Percentiles rank a stretch among this genome's conserved stretches.
phyloP scores from a whole-genome alignment of 2,797 vertebrate species.

The Hemitrygon akajei region DNA sequence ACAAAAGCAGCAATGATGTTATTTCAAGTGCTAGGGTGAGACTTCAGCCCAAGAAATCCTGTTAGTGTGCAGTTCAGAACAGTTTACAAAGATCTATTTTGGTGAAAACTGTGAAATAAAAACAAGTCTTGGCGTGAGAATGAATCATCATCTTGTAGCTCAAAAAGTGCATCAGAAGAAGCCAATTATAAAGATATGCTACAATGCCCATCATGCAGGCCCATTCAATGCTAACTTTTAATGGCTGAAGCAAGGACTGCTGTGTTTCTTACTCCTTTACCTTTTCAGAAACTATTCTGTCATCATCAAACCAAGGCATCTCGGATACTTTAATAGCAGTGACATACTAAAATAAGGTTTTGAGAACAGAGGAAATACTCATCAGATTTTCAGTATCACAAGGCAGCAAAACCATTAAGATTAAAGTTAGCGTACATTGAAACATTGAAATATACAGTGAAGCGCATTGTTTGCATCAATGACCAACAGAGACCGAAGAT shows the following conservation, averaged over 20 bases:
- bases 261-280: constrained; percentile 51
- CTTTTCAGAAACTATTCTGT: constrained; percentile 60
- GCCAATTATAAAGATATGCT: constrained; percentile 53
- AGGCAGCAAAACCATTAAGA: neutral
- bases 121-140: constrained; percentile 18
- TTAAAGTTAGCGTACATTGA: too few relatives aligned
- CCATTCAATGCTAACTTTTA: neutral
- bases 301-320: constrained; percentile 55
- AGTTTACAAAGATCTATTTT: constrained; percentile 6
- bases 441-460: too few relatives aligned
- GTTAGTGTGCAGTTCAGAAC: constrained; percentile 54
- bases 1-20: constrained; percentile 25
- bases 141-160: constrained; percentile 30
- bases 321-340: constrained; percentile 63
- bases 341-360: constrained; percentile 69
- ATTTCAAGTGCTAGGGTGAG: constrained; percentile 46
- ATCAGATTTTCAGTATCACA: constrained; percentile 47
- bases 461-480: too few relatives aligned
- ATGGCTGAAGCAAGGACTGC: constrained; percentile 15
- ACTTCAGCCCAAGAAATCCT: constrained; percentile 48
- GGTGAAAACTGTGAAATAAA: neutral
- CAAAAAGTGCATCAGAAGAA: constrained; percentile 46
- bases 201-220: constrained; percentile 61
- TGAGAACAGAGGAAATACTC: constrained; percentile 50
- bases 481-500: too few relatives aligned